Conservation (phyloP, 2,113 vertebrate genomes). For the Petrocephalus microphthalmus region DNA sequence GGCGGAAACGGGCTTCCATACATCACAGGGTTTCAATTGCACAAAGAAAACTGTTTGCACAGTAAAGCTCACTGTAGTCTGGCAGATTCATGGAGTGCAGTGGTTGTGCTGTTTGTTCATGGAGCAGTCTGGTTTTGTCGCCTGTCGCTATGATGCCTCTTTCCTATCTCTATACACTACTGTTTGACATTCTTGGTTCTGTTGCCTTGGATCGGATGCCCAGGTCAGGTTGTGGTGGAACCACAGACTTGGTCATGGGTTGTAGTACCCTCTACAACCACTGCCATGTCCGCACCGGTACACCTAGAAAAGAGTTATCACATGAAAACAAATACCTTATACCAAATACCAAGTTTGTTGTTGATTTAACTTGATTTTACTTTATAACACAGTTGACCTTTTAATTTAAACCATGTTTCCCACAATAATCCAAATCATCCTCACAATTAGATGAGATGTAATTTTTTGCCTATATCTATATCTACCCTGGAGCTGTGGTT, state of each 20-base stretch:
- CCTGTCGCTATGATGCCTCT: background rate
- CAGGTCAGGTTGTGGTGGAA: background rate
- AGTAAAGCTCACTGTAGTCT: background rate
- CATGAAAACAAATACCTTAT: background rate
- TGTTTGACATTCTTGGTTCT: background rate
- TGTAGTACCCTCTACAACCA: conserved; percentile 4
- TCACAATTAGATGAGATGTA: background rate
- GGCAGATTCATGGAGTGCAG: background rate
- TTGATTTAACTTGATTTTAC: background rate
- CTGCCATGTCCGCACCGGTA: background rate
- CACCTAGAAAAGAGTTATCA: conserved; percentile 29
- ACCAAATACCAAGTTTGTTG: background rate
- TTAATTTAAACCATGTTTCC: background rate
- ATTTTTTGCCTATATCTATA: background rate
- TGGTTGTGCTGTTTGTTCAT: background rate
- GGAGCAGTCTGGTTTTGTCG: background rate
- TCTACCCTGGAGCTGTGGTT: background rate
- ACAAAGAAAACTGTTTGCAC: background rate
- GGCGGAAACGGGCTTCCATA: no score
- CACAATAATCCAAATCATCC: background rate
- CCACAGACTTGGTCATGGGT: conserved; percentile 30
- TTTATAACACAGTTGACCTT: background rate
- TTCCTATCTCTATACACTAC: background rate
- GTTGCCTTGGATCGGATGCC: background rate
- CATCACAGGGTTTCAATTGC: background rate